Conservation (phyloP, 2,797 vertebrate species). For the Manis javanica region DNA sequence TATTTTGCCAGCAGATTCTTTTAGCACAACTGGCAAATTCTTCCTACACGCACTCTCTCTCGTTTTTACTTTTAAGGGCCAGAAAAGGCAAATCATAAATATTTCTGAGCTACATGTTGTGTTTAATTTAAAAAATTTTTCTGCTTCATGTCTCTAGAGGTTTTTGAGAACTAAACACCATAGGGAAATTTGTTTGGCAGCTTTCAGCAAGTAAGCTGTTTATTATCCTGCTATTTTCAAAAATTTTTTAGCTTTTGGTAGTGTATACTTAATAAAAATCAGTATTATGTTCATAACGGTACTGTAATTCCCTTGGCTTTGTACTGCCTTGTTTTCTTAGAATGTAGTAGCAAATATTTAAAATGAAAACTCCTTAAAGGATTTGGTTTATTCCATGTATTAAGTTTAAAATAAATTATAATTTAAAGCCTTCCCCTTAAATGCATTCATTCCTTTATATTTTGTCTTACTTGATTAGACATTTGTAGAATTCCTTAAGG, state of each 20-base stretch:
- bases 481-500: slow-evolving; percentile 83
- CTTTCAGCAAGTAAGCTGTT: slow-evolving; percentile 56
- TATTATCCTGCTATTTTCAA: slow-evolving; percentile 45
- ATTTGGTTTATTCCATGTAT: slow-evolving; percentile 71
- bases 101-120: background rate
- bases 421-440: slow-evolving; percentile 79
- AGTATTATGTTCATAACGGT: slow-evolving; percentile 63
- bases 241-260: slow-evolving; percentile 52
- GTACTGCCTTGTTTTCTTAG: slow-evolving; percentile 65
- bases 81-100: background rate
- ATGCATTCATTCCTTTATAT: slow-evolving; percentile 73
- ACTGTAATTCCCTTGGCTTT: slow-evolving; percentile 70
- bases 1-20: slow-evolving; percentile 58
- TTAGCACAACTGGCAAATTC: background rate
- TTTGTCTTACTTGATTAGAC: slow-evolving; percentile 78
- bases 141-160: slow-evolving; percentile 12
- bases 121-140: slow-evolving; percentile 7
- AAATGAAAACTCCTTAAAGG: slow-evolving; percentile 81
- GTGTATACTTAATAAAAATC: slow-evolving; percentile 55
- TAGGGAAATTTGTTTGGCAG: slow-evolving; percentile 47
- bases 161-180: slow-evolving; percentile 57
- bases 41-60: slow-evolving; percentile 22
- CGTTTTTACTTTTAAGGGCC: slow-evolving; percentile 38
- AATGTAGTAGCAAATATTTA: slow-evolving; percentile 72
- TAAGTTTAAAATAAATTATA: slow-evolving; percentile 82